Percentiles rank a stretch among this genome's conserved stretches.
These are phyloP conservation scores for Meandrusa payeni DNA, from an alignment of 2,888 invertebrate genomes.

Conservation along the genomic window DNA sequence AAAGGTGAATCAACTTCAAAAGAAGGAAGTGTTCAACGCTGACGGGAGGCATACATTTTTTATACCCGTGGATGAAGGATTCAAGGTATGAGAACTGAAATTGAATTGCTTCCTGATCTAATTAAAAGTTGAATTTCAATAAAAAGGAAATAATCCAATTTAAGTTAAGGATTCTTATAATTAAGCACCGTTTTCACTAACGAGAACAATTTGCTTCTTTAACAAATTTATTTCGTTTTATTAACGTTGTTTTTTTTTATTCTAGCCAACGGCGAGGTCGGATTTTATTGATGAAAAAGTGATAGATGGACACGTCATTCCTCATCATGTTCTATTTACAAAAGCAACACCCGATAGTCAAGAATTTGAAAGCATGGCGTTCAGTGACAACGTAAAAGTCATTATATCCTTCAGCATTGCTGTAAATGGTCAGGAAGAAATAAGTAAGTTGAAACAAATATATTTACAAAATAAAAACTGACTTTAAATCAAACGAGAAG, in stretches of 20 bases:
- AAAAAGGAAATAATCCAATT: slow-evolving; percentile 1
- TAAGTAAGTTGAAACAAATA: slow-evolving; percentile 74
- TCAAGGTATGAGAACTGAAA: slow-evolving; percentile 82
- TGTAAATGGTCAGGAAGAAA: slow-evolving; percentile 83
- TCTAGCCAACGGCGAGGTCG: slow-evolving; percentile 84
- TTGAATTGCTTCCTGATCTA: slow-evolving; percentile 3
- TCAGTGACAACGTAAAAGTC: slow-evolving; percentile 91
- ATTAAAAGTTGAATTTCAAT: slow-evolving; percentile 4
- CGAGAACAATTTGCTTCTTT: too few species aligned
- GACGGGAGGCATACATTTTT: slow-evolving; percentile 93
- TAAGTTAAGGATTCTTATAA: slow-evolving; percentile 8
- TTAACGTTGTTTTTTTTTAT: slow-evolving; percentile 25
- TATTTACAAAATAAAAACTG: too few species aligned
- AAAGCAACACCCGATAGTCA: slow-evolving; percentile 87
- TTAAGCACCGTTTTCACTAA: too few species aligned
- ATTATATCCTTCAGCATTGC: slow-evolving; percentile 89
- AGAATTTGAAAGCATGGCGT: slow-evolving; percentile 90
- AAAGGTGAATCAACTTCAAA: slow-evolving; percentile 86
- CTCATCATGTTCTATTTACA: slow-evolving; percentile 92
- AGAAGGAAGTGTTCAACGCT: slow-evolving; percentile 87
- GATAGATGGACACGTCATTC: slow-evolving; percentile 94
- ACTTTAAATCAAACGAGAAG: too few species aligned
- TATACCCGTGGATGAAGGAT: slow-evolving; percentile 94
- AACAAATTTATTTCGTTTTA: slow-evolving; percentile 1
- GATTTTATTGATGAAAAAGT: slow-evolving; percentile 91